Evolutionary conservation across 2,888 invertebrate genomes (phyloP).

Genomic region (Cataglyphis livida): DNA sequence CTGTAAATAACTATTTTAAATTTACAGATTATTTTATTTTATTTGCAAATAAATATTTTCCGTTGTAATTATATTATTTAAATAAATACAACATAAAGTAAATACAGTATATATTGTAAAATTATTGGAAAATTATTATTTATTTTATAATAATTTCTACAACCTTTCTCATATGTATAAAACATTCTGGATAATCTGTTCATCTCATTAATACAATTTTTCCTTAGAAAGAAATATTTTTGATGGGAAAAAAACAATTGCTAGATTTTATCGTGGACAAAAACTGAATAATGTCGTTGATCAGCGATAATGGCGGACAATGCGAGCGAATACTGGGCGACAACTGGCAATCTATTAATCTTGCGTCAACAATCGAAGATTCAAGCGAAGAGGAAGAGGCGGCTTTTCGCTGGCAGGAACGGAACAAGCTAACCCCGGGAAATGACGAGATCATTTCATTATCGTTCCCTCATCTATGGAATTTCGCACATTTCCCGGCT

Average conservation of each 20-base stretch:
- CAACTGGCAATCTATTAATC: constrained; percentile 34
- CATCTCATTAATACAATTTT: neutral
- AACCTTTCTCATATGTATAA: neutral
- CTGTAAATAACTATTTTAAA: neutral
- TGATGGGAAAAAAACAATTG: neutral
- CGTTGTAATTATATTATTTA: neutral
- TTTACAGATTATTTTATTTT: neutral
- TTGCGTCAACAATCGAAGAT: constrained; percentile 13
- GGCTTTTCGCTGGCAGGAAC: neutral
- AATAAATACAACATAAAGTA: neutral
- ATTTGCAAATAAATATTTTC: neutral
- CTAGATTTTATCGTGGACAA: neutral
- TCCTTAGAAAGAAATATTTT: neutral
- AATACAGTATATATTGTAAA: neutral
- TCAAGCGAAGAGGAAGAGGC: neutral
- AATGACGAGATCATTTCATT: constrained; percentile 71
- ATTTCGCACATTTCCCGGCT: constrained; percentile 61
- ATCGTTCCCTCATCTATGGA: constrained; percentile 54
- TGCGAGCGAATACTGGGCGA: neutral
- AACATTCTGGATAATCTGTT: neutral
- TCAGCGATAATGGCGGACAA: constrained; percentile 7
- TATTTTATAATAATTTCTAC: neutral
- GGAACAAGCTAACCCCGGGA: constrained; percentile 59
- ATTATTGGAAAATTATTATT: neutral
- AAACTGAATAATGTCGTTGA: neutral